Base-by-base conservation (phyloP, 2,888 invertebrate species). In the Cheiracanthium punctorium region DNA sequence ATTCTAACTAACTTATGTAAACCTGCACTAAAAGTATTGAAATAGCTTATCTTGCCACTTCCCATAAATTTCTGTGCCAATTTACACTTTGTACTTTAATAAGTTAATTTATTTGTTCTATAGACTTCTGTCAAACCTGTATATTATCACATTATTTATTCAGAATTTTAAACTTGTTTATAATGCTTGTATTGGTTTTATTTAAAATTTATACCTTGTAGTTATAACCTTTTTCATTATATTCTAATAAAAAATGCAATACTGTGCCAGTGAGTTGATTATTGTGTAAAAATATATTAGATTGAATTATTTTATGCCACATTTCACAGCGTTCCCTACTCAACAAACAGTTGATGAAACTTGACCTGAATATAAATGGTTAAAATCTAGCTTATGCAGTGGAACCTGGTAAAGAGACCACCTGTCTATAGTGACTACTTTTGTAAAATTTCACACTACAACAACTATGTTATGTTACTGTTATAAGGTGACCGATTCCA, bases 171-270 rank as follows among this genome's bases (percentile, higher is more conserved):
- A 58, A 58, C 58, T 58, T 20, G 58, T 58, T 58, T 58, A 24
- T 58, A 58, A 58, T 20, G 24, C 58, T 58, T 58, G 58, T 58
- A 58, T 58, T 58, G 58, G 58, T 58, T 58, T 58, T 58, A 58
- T 58, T 58, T 58, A 20, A 58, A 24, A 58, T 58, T 58, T 58
- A 58, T 58, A 58, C 58, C 58, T 58, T 58, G 58, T 58, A 58
- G 58, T 58, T 58, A 17, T 12, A 48, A 7, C 7, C 17, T 69
- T 33, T 28, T 69, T 69, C 69, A 33, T 24, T 33, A 37, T 69
- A 69, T 69, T 69, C 69, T 69, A 69, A 69, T 69, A 69, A 67
- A 67, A 33, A 33, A 69, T 37, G n/a, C 69, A 37, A 20, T 37
- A 33, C 69, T 37, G 69, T 69, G 69, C 69, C 37, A 37, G 20